These are phyloP conservation scores for Rhagoletis pomonella DNA, from an alignment of 1,140 invertebrate genomes.

Conservation along the genomic window DNA sequence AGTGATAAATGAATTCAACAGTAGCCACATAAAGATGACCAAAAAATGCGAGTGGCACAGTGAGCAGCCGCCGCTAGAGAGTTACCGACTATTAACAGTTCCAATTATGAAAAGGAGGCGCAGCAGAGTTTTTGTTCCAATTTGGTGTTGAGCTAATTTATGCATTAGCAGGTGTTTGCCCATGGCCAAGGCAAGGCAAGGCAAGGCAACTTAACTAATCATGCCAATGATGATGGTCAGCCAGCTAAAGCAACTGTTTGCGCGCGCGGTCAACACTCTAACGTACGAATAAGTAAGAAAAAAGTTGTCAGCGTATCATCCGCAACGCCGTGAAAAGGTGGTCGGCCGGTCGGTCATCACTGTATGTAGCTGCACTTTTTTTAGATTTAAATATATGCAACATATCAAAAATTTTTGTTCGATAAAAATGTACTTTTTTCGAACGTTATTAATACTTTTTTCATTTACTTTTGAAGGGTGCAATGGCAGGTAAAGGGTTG, in stretches of 20 bases:
- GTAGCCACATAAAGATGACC: background rate
- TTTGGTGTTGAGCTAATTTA: conserved; percentile 39
- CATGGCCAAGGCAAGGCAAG: background rate
- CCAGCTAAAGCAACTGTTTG: background rate
- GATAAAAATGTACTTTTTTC: background rate
- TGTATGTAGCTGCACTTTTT: background rate
- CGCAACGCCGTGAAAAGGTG: background rate
- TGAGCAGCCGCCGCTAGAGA: background rate
- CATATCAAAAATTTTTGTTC: conserved; percentile 23
- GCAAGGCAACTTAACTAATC: conserved; percentile 7
- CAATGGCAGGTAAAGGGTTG: background rate
- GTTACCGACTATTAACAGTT: conserved; percentile 30
- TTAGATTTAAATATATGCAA: conserved; percentile 49
- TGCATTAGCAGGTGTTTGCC: conserved; percentile 48
- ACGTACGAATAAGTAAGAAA: background rate
- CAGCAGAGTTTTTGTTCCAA: background rate
- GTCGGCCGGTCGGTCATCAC: too few species aligned
- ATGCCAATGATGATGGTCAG: background rate
- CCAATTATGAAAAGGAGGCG: conserved; percentile 24
- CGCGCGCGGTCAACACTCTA: background rate
- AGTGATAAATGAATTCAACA: conserved; percentile 50
- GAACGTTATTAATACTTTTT: background rate
- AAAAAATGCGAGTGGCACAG: background rate
- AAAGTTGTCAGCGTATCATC: background rate
- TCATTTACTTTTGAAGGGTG: background rate